Percentiles rank a stretch among this genome's conserved stretches.
Evolutionary conservation across 2,113 vertebrate genomes (phyloP).

Genomic region (Notothenia coriiceps): DNA sequence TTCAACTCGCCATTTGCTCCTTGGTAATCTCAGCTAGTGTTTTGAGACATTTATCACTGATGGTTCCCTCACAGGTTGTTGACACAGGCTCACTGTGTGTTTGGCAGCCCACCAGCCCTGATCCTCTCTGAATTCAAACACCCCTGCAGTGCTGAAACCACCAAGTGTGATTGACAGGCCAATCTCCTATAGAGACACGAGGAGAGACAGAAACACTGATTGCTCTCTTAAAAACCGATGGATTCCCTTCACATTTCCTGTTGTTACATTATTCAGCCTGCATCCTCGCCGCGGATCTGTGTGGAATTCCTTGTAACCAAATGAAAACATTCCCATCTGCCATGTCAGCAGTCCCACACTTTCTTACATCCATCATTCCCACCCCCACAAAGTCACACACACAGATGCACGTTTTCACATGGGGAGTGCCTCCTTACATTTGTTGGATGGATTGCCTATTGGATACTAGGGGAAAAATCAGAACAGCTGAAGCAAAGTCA

Average conservation of each 20-base stretch:
- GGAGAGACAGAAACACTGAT: slow-evolving; percentile 42
- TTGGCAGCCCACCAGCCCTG: slow-evolving; percentile 43
- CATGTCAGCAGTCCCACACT: slow-evolving; percentile 70
- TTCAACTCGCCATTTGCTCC: not conserved
- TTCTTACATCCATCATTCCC: slow-evolving; percentile 64
- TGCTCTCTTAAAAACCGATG: slow-evolving; percentile 43
- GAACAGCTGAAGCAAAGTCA: slow-evolving; percentile 67
- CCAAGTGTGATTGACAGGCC: slow-evolving; percentile 53
- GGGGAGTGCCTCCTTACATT: slow-evolving; percentile 48
- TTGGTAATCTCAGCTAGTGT: not conserved
- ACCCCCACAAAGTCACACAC: slow-evolving; percentile 50
- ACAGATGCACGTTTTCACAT: slow-evolving; percentile 23
- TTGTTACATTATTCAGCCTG: slow-evolving; percentile 46
- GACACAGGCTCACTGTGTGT: slow-evolving; percentile 29
- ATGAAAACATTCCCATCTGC: slow-evolving; percentile 79
- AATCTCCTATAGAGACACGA: slow-evolving; percentile 35
- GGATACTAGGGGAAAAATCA: slow-evolving; percentile 43
- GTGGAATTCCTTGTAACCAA: slow-evolving; percentile 68
- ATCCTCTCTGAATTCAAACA: slow-evolving; percentile 46
- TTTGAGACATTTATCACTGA: slow-evolving; percentile 19
- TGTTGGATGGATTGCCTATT: slow-evolving; percentile 46
- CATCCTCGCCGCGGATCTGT: slow-evolving; percentile 49
- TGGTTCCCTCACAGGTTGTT: slow-evolving; percentile 30
- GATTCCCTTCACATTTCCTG: slow-evolving; percentile 27
- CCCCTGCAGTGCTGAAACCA: slow-evolving; percentile 30